Conservation (phyloP, 2,113 vertebrate species). For the Poecile atricapillus region DNA sequence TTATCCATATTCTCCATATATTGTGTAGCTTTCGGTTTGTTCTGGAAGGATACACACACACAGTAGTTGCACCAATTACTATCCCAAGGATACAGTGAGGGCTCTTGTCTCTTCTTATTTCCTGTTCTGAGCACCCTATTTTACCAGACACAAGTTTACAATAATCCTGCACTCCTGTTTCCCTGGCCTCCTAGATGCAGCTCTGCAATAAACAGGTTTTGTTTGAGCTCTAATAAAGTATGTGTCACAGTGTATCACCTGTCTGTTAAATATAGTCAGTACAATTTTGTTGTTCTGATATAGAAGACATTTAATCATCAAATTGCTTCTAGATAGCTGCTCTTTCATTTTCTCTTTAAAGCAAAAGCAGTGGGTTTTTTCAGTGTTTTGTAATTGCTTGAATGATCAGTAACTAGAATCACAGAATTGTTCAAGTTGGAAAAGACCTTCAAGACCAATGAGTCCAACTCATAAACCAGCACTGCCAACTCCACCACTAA, state of each 20-base stretch:
- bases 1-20: not conserved
- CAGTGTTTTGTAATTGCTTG: not conserved
- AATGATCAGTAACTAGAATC: not conserved
- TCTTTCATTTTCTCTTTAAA: not conserved
- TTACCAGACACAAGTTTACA: not conserved
- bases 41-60: not conserved
- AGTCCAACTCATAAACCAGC: not conserved
- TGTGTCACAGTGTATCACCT: not conserved
- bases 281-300: not conserved
- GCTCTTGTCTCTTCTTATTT: not conserved
- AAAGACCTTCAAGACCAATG: not conserved
- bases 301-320: not conserved
- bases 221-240: not conserved
- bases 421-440: not conserved
- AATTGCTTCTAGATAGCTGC: not conserved
- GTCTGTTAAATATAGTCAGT: not conserved
- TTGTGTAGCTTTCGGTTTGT: not conserved
- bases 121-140: not conserved
- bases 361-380: not conserved
- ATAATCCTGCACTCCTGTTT: not conserved
- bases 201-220: not conserved
- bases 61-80: not conserved
- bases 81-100: not conserved
- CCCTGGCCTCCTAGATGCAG: not conserved
- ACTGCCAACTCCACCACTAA: not conserved